Evolutionary conservation across 2,888 invertebrate genomes (phyloP), one percentile per base, ranked within the genome.

Genomic region (Thymelicus acteon): DNA sequence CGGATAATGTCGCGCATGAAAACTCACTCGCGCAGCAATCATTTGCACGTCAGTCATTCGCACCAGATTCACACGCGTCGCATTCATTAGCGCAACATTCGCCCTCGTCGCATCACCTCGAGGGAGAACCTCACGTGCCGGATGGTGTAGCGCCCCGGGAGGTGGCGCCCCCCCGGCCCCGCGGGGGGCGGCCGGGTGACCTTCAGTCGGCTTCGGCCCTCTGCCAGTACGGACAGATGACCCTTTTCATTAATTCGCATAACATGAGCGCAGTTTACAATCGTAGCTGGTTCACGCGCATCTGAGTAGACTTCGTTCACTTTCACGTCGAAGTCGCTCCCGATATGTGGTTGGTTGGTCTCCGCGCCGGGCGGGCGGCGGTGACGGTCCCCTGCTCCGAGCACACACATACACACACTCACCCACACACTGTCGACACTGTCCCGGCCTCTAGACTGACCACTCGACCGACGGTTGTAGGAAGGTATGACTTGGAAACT

Each of bases 381-480:
- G 62, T 44, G 44, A 48, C 68, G 37, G 39, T 57, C 13, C 13
- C 13, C 58, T 58, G 37, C 37, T 39, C 39, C 37, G 7, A 6
- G n/a, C 58, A 12, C 58, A 58, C 58, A 58, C 39, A 37, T 57
- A 57, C 63, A 63, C 39, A 47, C 37, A 7, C 48, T 19, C 40
- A 10, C 60, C 31, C 49, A 58, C 66, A 69, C 70, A 70, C 70
- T 24, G 54, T 62, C 71, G 71, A 73, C 68, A 70, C 67, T 63
- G 69, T 52, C 69, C 57, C 74, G 48, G 60, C 68, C 44, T 63
- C 58, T 54, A 67, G 67, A 72, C 72, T 62, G 70, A 70, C 60
- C 70, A 72, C 67, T 64, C 48, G 70, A 72, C 73, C 67, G 63
- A 72, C 71, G 64, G 31, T 69, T 60, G 66, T 75, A 75, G 73